phyloP scores from a whole-genome alignment of 2,797 vertebrate genomes.

The Rachycentron canadum region DNA sequence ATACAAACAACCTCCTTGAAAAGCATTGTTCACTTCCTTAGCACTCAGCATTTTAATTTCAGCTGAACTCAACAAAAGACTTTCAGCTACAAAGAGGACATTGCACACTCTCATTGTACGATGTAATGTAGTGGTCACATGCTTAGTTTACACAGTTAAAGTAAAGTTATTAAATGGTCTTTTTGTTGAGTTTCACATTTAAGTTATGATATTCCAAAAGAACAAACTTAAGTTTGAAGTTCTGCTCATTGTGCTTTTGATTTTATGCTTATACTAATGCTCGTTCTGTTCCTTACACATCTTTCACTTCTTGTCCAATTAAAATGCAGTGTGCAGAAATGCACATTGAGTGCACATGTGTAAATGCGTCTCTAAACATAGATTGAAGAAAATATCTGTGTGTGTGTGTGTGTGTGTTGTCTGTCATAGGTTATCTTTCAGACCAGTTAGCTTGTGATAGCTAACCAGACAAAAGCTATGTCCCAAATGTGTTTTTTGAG shows the following conservation, averaged over 20 bases:
- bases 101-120: neutral
- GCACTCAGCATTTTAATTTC: neutral
- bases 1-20: conserved; percentile 13
- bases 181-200: conserved; percentile 24
- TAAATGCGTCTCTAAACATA: neutral
- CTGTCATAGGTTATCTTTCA: neutral
- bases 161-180: conserved; percentile 6
- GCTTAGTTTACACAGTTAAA: conserved; percentile 8
- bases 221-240: neutral
- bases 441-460: neutral
- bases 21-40: neutral
- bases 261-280: neutral
- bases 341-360: conserved; percentile 2
- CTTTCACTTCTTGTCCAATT: conserved; percentile 3
- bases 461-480: neutral
- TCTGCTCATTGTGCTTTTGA: neutral
- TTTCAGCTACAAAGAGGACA: neutral
- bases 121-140: conserved; percentile 19
- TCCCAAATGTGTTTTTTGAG: neutral
- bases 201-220: conserved; percentile 23
- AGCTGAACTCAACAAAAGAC: conserved; percentile 22
- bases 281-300: neutral
- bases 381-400: neutral
- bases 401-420: neutral
- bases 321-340: conserved; percentile 21